phyloP scores from a whole-genome alignment of 2,888 invertebrate genomes.

The Pilophorus perplexus region DNA sequence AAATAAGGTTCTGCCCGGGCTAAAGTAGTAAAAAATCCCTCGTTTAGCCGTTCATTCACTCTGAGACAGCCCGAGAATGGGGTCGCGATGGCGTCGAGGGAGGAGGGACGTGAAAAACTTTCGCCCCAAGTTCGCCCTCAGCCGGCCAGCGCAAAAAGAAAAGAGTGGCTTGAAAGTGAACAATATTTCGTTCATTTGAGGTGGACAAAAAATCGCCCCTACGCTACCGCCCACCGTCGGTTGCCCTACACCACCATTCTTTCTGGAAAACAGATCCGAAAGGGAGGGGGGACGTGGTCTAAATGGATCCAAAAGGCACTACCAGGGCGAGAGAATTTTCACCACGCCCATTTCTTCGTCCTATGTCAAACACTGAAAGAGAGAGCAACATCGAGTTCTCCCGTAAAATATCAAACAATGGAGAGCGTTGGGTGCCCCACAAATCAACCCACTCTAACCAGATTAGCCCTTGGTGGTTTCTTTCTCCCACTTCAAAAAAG shows the following conservation, averaged over 20 bases:
- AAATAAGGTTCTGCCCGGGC: too few relatives aligned
- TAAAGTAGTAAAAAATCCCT: too few relatives aligned
- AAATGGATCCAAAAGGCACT: constrained; percentile 10
- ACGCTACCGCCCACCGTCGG: not conserved
- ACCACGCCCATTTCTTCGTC: not conserved
- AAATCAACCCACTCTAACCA: too few relatives aligned
- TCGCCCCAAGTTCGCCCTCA: not conserved
- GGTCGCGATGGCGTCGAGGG: not conserved
- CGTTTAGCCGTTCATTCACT: too few relatives aligned
- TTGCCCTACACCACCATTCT: not conserved
- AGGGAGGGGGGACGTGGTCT: not conserved
- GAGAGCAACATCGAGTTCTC: constrained; percentile 2
- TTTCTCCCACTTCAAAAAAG: too few relatives aligned
- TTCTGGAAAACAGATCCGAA: not conserved
- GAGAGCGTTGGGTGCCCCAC: too few relatives aligned
- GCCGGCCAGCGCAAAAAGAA: constrained; percentile 1
- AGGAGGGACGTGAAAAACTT: not conserved
- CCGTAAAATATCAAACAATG: constrained; percentile 15
- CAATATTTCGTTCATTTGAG: constrained; percentile 20
- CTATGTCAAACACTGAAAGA: constrained; percentile 4
- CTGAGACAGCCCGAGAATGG: too few relatives aligned
- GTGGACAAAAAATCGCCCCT: constrained; percentile 8
- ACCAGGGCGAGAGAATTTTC: not conserved
- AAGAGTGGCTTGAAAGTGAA: constrained; percentile 17
- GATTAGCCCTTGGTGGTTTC: too few relatives aligned